phyloP scores from a whole-genome alignment of 1,140 invertebrate species.

The Plutomurus gul region DNA sequence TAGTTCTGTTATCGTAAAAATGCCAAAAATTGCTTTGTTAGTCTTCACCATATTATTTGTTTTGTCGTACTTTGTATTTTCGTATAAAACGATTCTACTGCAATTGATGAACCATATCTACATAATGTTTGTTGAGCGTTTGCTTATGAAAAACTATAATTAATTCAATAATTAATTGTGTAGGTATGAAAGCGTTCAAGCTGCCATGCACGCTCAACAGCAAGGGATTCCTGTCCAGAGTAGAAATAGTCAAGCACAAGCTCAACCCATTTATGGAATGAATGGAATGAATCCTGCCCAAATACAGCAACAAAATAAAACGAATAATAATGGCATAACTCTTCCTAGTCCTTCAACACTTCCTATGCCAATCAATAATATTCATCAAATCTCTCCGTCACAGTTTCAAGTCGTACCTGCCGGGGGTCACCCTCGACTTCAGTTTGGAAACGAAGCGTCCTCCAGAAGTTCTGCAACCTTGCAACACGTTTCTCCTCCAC shows the following conservation, averaged over 20 bases:
- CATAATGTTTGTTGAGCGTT: no score
- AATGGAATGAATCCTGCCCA: not conserved
- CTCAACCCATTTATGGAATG: conserved; percentile 52
- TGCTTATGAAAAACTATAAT: no score
- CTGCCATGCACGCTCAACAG: conserved; percentile 57
- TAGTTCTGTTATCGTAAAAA: no score
- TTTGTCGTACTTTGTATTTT: no score
- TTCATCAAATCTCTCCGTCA: conserved; percentile 45
- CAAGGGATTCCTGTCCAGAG: conserved; percentile 45
- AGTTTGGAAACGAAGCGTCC: not conserved
- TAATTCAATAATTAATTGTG: no score
- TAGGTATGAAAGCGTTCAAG: conserved; percentile 77
- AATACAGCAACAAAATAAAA: conserved; percentile 33
- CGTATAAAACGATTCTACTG: no score
- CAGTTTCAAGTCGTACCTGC: conserved; percentile 55
- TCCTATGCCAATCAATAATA: conserved; percentile 24
- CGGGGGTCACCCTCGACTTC: conserved; percentile 58
- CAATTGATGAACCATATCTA: no score
- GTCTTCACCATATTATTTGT: no score
- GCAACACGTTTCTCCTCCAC: conserved; percentile 44
- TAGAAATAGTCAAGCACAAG: conserved; percentile 54
- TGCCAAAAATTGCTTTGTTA: no score
- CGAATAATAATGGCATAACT: conserved; percentile 50
- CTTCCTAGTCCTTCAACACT: conserved; percentile 50
- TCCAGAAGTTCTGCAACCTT: conserved; percentile 31